These are phyloP conservation scores for Zosterops japonicus DNA, from an alignment of 2,113 vertebrate genomes.

Conservation along the genomic window DNA sequence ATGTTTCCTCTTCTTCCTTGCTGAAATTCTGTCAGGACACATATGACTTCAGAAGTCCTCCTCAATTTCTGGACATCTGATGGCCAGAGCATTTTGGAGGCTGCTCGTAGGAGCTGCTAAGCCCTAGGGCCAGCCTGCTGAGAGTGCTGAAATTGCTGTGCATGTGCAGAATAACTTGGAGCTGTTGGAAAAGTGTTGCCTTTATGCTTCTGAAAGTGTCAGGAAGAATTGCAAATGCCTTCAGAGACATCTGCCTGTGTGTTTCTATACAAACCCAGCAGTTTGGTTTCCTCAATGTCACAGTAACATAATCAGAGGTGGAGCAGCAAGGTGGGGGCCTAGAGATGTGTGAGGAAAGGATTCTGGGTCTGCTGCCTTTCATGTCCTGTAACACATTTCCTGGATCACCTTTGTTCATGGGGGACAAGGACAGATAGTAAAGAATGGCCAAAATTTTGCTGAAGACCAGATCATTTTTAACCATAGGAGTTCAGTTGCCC, in stretches of 20 bases:
- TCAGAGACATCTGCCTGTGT: neutral
- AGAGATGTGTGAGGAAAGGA: neutral
- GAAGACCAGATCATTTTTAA: neutral
- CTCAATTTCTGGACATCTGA: neutral
- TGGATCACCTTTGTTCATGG: neutral
- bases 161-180: rapidly evolving
- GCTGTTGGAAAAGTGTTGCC: neutral
- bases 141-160: too few relatives aligned
- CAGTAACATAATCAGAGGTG: neutral
- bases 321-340: neutral
- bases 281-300: neutral
- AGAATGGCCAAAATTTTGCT: neutral
- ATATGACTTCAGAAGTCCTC: neutral
- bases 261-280: neutral
- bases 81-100: neutral
- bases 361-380: neutral
- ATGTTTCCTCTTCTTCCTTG: neutral
- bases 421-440: neutral
- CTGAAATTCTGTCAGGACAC: neutral
- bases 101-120: neutral
- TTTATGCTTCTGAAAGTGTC: neutral
- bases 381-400: neutral
- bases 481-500: neutral
- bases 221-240: neutral
- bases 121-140: neutral